Conservation (phyloP, 2,113 vertebrate genomes). For the Cynocephalus volans region DNA sequence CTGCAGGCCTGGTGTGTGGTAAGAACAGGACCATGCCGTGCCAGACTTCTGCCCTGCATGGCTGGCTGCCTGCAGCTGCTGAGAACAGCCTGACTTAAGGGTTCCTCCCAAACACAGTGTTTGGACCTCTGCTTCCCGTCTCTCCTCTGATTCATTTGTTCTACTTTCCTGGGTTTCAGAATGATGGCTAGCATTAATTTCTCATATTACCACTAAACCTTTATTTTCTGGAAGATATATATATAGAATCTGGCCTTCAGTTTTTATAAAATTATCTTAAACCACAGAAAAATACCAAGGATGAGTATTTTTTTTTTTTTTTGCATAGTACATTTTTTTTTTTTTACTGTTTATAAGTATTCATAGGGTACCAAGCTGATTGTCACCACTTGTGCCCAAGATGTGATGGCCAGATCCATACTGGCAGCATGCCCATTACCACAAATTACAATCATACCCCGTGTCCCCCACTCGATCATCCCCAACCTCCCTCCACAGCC, state of each 20-base stretch:
- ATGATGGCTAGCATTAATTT: background rate
- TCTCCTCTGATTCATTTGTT: background rate
- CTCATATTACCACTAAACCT: background rate
- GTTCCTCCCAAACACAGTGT: background rate
- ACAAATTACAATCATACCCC: too few species aligned
- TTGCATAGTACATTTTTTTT: too few species aligned
- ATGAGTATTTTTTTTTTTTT: too few species aligned
- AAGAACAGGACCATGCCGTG: background rate
- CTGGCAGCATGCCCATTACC: too few species aligned
- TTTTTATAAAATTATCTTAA: slow-evolving; percentile 39
- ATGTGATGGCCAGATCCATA: too few species aligned
- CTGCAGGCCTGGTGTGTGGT: background rate
- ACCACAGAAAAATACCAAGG: background rate
- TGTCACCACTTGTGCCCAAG: too few species aligned
- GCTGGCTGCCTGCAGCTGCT: background rate
- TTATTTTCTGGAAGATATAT: background rate
- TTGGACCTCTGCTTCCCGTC: background rate
- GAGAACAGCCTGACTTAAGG: background rate
- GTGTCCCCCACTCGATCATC: too few species aligned
- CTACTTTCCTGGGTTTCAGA: background rate
- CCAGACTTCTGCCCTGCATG: background rate
- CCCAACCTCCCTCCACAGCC: too few species aligned
- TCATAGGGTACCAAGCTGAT: too few species aligned
- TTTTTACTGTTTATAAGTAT: too few species aligned
- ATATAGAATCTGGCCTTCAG: background rate